Evolutionary conservation across 2,113 vertebrate species (phyloP), one percentile per base, ranked within the genome.

Genomic region (Corythoichthys haematopterus): DNA sequence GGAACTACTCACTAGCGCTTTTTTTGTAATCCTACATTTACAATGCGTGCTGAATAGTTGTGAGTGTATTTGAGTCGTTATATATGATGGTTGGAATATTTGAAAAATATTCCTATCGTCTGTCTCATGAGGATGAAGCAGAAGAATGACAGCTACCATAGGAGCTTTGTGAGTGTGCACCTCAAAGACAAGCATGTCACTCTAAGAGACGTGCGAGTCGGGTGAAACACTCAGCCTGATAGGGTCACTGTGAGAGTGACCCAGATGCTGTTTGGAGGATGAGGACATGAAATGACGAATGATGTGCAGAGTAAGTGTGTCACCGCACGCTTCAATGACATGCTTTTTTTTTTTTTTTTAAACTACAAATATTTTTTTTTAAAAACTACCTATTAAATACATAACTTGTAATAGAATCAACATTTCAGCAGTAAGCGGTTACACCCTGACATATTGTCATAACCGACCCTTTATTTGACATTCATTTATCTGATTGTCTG

Each of bases 231-330:
- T 69, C 50, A 65, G 52, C 69, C 67, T 10, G 64, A 46, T 0
- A 40, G 78, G 68, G 75, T 73, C 40, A 69, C 66, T 38, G 64
- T 57, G 72, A 63, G 66, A 68, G 48, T 56, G 78, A 70, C 66
- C 64, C 14, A 64, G 64, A 51, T 6, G 2, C 58, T 47, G 70
- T 50, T 55, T 63, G 66, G 50, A 66, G 11, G 61, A 66, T 16
- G 55, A 60, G 63, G 59, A 72, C 67, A 48, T 28, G 16, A 51
- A 77, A 58, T 0, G 2, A 56, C 33, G 3, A 61, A 68, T 1
- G 1, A 68, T 4, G 2, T 3, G 69, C 53, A 51, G 61, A 2
- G 1, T 37, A 46, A 6, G 8, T 53, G 37, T 7, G 1, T 68
- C 53, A 33, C 20, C 5, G 20, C 33, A 35, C 53, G 68, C 45